Evolutionary conservation across 2,113 vertebrate species (phyloP).

Genomic region (Cygnus atratus): DNA sequence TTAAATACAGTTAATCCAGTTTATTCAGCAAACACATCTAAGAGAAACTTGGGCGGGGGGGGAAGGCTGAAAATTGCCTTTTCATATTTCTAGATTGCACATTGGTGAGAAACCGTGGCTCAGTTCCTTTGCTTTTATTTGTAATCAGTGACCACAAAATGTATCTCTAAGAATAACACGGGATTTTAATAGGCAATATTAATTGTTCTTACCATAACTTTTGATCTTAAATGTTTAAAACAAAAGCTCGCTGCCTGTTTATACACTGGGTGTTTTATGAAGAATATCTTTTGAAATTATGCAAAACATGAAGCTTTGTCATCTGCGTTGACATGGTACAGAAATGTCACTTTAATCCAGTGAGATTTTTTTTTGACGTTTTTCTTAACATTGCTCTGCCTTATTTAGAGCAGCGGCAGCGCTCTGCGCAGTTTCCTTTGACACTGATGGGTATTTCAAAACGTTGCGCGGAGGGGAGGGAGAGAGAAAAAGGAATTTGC

Average conservation of each 20-base stretch:
- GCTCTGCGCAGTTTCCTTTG: constrained; percentile 69
- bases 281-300: constrained; percentile 62
- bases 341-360: constrained; percentile 77
- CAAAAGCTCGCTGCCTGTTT: constrained; percentile 61
- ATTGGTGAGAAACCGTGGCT: constrained; percentile 47
- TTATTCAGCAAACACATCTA: constrained; percentile 71
- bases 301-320: constrained; percentile 62
- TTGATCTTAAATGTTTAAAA: constrained; percentile 67
- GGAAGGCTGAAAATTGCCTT: constrained; percentile 24
- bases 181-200: constrained; percentile 69
- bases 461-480: constrained; percentile 31
- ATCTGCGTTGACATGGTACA: constrained; percentile 66
- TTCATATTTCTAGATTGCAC: constrained; percentile 33
- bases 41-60: constrained; percentile 51
- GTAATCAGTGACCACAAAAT: constrained; percentile 47
- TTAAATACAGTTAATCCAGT: constrained; percentile 74
- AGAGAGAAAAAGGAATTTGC: constrained; percentile 57
- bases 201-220: constrained; percentile 53
- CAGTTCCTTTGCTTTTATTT: constrained; percentile 65
- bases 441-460: constrained; percentile 78
- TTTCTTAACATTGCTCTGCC: constrained; percentile 66
- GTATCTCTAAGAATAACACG: constrained; percentile 67
- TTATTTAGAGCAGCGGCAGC: constrained; percentile 75
- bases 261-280: constrained; percentile 41
- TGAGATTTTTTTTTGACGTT: constrained; percentile 61